These are phyloP conservation scores for Harpagoxenus sublaevis DNA, from an alignment of 2,888 invertebrate genomes.

Conservation along the genomic window DNA sequence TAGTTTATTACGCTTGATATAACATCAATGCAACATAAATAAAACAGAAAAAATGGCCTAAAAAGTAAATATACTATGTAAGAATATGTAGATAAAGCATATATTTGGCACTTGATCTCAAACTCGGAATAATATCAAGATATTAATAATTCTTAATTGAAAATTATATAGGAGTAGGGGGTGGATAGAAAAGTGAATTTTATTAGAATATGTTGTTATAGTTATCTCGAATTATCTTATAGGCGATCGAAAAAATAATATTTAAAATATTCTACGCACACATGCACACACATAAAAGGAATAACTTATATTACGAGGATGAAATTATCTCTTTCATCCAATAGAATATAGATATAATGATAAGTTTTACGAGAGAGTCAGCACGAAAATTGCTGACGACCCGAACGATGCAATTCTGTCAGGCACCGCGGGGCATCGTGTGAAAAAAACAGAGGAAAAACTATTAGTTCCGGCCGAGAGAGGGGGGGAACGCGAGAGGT, in stretches of 20 bases:
- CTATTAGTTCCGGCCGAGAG: slow-evolving; percentile 83
- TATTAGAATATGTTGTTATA: not conserved
- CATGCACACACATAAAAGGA: not conserved
- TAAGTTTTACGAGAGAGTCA: slow-evolving; percentile 44
- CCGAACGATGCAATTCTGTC: slow-evolving; percentile 76
- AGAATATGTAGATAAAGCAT: not conserved
- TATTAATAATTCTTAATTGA: not conserved
- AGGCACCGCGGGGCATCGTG: slow-evolving; percentile 73
- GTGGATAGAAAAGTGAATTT: not conserved
- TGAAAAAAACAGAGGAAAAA: slow-evolving; percentile 77
- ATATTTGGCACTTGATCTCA: not conserved
- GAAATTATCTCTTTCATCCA: slow-evolving; percentile 17
- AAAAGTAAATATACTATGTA: not conserved
- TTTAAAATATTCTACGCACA: not conserved
- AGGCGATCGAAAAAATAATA: not conserved
- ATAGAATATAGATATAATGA: slow-evolving; percentile 27
- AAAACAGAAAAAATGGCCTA: not conserved
- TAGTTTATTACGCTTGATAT: not conserved
- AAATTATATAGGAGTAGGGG: not conserved
- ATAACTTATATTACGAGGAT: slow-evolving; percentile 9
- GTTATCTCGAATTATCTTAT: not conserved
- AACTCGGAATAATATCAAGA: not conserved
- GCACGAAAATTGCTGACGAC: slow-evolving; percentile 75
- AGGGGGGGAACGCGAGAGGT: slow-evolving; percentile 58
- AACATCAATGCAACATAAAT: not conserved